Evolutionary conservation across 2,113 vertebrate genomes (phyloP).

Genomic region (Haplochromis burtoni): DNA sequence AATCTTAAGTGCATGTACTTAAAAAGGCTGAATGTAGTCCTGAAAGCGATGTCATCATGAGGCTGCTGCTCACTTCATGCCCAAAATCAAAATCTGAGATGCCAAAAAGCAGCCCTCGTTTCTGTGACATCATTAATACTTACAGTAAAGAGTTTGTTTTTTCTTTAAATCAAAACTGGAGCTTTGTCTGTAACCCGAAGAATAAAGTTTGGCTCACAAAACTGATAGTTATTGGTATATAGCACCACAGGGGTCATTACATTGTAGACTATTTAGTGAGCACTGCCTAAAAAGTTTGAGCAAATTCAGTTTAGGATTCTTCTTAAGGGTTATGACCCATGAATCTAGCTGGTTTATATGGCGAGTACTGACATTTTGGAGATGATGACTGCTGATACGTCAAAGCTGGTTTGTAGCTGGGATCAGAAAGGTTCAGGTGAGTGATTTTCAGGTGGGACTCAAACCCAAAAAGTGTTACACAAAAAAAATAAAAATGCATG

Average conservation of each 20-base stretch:
- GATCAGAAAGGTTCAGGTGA: slow-evolving; percentile 1
- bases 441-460: not conserved
- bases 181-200: not conserved
- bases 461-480: not conserved
- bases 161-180: not conserved
- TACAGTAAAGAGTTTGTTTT: not conserved
- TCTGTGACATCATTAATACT: not conserved
- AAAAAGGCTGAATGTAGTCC: not conserved
- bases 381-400: not conserved
- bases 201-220: not conserved
- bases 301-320: not conserved
- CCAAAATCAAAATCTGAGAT: not conserved
- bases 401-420: not conserved
- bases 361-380: not conserved
- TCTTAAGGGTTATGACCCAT: not conserved
- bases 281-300: not conserved
- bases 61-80: not conserved
- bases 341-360: not conserved
- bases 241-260: not conserved
- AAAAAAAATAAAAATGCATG: not conserved
- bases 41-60: not conserved
- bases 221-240: not conserved
- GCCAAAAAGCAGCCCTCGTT: not conserved
- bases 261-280: not conserved
- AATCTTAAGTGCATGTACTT: not conserved